A percentile compares a stretch with the other conserved stretches of the same genome.
Evolutionary conservation across 2,888 invertebrate species (phyloP).

Genomic region (Drosophila pegasa): DNA sequence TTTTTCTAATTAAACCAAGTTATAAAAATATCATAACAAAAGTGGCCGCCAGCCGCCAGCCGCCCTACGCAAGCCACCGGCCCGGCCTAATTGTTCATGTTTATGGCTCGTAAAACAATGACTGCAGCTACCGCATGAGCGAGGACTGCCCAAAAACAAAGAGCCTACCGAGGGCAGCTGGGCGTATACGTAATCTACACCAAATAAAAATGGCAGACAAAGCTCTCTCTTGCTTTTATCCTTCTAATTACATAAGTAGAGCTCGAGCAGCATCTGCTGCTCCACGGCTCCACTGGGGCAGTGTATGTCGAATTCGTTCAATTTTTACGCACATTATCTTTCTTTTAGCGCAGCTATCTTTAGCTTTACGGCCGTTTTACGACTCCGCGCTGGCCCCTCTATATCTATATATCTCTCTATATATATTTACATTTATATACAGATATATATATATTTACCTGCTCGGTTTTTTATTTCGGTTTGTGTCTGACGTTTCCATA

Average conservation of each 20-base stretch:
- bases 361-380: constrained; percentile 69
- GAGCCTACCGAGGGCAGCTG: constrained; percentile 10
- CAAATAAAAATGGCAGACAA: constrained; percentile 10
- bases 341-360: constrained; percentile 44
- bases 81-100: constrained; percentile 75
- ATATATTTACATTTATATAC: background rate
- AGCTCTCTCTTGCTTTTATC: constrained; percentile 24
- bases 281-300: background rate
- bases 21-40: constrained; percentile 66
- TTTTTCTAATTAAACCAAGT: constrained; percentile 75
- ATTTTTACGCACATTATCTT: constrained; percentile 47
- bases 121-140: constrained; percentile 49
- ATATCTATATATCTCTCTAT: constrained; percentile 1
- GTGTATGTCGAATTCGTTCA: constrained; percentile 46
- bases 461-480: constrained; percentile 34
- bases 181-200: constrained; percentile 43
- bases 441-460: background rate
- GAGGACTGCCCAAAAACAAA: constrained; percentile 36
- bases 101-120: constrained; percentile 79
- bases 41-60: constrained; percentile 28
- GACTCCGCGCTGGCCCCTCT: constrained; percentile 40
- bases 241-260: constrained; percentile 28
- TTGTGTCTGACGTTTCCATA: constrained; percentile 66
- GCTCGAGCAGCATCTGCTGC: constrained; percentile 8
- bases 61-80: background rate